Conservation (phyloP, 2,888 invertebrate genomes). For the Caenorhabditis zanzibari region DNA sequence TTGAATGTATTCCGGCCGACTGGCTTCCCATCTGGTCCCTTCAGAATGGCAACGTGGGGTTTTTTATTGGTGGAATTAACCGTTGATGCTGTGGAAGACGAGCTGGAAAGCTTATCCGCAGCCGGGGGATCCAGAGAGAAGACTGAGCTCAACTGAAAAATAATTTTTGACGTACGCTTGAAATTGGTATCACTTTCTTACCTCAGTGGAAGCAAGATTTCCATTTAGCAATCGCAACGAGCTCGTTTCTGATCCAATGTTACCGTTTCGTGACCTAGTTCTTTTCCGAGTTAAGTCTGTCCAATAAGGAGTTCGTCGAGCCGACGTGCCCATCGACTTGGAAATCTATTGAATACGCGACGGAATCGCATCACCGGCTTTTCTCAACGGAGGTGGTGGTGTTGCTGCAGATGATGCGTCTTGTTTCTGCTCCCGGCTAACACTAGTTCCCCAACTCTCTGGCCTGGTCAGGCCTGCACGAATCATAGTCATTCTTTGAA, state of each 20-base stretch:
- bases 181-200: no score
- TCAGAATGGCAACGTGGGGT: conserved; percentile 25
- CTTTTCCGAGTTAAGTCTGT: conserved; percentile 59
- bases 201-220: conserved; percentile 32
- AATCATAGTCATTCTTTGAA: conserved; percentile 62
- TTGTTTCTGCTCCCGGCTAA: background rate
- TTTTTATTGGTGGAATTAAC: conserved; percentile 10
- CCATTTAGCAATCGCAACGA: conserved; percentile 48
- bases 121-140: conserved; percentile 45
- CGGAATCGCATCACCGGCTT: conserved; percentile 59
- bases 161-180: no score
- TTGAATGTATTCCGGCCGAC: conserved; percentile 60
- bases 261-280: conserved; percentile 40
- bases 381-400: conserved; percentile 58
- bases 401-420: background rate
- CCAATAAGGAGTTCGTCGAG: conserved; percentile 54
- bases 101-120: conserved; percentile 4
- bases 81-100: conserved; percentile 16
- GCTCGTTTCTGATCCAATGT: conserved; percentile 34
- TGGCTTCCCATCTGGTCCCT: conserved; percentile 61
- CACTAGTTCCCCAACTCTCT: conserved; percentile 45
- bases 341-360: conserved; percentile 64
- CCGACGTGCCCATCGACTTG: conserved; percentile 41
- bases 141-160: conserved; percentile 58
- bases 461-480: conserved; percentile 44